Evolutionary conservation across 2,113 vertebrate genomes (phyloP).

Genomic region (Anarhynchus alexandrinus): DNA sequence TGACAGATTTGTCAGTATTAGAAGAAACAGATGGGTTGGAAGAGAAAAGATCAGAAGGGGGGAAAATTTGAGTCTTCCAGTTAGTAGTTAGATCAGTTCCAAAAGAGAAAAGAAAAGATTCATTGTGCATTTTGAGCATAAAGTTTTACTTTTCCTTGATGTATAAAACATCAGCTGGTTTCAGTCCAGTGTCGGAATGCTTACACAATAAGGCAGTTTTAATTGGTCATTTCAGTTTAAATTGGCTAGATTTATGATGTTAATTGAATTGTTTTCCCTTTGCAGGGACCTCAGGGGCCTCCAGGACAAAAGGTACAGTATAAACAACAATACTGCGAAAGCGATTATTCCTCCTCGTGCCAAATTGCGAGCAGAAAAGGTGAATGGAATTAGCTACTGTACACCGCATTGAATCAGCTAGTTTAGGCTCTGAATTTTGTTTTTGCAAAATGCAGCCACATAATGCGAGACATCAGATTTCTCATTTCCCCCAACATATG

Average conservation of each 20-base stretch:
- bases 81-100: slow-evolving; percentile 12
- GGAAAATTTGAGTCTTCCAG: background rate
- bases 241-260: slow-evolving; percentile 57
- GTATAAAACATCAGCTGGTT: slow-evolving; percentile 29
- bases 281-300: slow-evolving; percentile 90
- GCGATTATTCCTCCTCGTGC: slow-evolving; percentile 23
- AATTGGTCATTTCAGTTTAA: slow-evolving; percentile 64
- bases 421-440: slow-evolving; percentile 23
- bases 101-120: slow-evolving; percentile 14
- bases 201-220: slow-evolving; percentile 39
- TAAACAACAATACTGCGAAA: slow-evolving; percentile 54
- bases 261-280: slow-evolving; percentile 78
- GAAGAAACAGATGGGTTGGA: slow-evolving; percentile 9
- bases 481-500: slow-evolving; percentile 41
- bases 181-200: slow-evolving; percentile 45
- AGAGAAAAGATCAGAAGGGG: background rate
- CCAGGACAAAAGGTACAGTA: slow-evolving; percentile 89
- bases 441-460: slow-evolving; percentile 44
- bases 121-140: background rate
- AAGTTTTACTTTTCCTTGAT: slow-evolving; percentile 21
- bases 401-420: background rate
- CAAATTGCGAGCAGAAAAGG: slow-evolving; percentile 8
- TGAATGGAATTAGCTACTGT: slow-evolving; percentile 61
- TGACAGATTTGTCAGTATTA: background rate
- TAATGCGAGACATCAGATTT: slow-evolving; percentile 39